phyloP scores from a whole-genome alignment of 2,797 vertebrate species.

The Myotis daubentonii region DNA sequence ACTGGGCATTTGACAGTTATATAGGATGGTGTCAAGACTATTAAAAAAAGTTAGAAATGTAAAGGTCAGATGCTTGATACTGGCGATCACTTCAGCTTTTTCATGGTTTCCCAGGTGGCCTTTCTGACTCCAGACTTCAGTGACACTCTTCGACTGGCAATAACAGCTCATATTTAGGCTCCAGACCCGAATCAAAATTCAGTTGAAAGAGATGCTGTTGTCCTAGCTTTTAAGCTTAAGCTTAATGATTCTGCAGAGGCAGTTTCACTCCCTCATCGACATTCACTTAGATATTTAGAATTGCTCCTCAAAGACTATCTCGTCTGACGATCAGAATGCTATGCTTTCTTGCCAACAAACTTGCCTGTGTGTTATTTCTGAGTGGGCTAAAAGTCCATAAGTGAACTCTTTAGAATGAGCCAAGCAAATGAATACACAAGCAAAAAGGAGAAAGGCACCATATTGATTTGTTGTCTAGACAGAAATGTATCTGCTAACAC shows the following conservation, averaged over 20 bases:
- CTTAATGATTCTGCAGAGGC: constrained; percentile 68
- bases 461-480: constrained; percentile 95
- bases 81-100: constrained; percentile 79
- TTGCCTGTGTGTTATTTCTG: constrained; percentile 80
- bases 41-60: constrained; percentile 73
- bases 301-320: constrained; percentile 80
- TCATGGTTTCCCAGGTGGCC: constrained; percentile 80
- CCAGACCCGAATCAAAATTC: constrained; percentile 72
- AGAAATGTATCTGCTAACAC: constrained; percentile 93
- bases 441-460: constrained; percentile 82
- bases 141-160: constrained; percentile 64
- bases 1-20: constrained; percentile 76
- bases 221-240: neutral
- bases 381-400: constrained; percentile 83
- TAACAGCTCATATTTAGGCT: constrained; percentile 74
- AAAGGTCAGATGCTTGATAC: constrained; percentile 73
- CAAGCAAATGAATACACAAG: constrained; percentile 87
- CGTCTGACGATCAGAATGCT: constrained; percentile 76
- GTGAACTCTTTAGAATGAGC: constrained; percentile 86
- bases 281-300: constrained; percentile 75
- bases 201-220: constrained; percentile 70
- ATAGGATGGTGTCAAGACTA: constrained; percentile 75
- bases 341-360: constrained; percentile 77
- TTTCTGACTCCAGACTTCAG: constrained; percentile 62
- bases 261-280: constrained; percentile 67